phyloP scores from a whole-genome alignment of 1,140 invertebrate genomes.

The Pseudomyrmex sp. region DNA sequence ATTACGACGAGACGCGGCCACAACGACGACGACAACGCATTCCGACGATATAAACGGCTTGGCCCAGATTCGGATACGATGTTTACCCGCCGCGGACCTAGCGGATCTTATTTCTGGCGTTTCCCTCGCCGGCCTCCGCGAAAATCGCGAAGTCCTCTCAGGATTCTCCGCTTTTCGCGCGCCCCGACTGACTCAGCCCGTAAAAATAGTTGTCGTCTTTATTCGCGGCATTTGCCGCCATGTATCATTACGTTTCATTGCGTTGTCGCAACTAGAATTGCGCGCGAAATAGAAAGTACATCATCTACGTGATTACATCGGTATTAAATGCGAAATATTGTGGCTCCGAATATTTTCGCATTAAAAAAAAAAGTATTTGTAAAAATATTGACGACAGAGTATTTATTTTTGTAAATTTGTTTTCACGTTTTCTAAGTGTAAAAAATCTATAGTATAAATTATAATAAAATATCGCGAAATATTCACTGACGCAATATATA shows the following conservation, averaged over 20 bases:
- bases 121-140: conserved; percentile 68
- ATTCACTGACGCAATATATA: not conserved
- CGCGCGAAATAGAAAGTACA: not conserved
- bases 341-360: too few relatives aligned
- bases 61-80: conserved; percentile 75
- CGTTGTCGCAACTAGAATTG: conserved; percentile 17
- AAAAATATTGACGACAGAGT: not conserved
- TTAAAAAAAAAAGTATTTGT: not conserved
- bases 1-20: conserved; percentile 23
- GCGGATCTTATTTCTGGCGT: conserved; percentile 77
- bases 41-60: conserved; percentile 76
- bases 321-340: too few relatives aligned
- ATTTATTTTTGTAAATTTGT: conserved; percentile 17
- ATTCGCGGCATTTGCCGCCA: not conserved
- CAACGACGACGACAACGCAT: conserved; percentile 73
- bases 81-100: conserved; percentile 70
- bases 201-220: conserved; percentile 54
- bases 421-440: too few relatives aligned
- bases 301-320: too few relatives aligned
- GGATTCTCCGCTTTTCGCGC: conserved; percentile 23
- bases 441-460: too few relatives aligned
- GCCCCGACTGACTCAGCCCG: conserved; percentile 20
- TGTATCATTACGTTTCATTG: conserved; percentile 19
- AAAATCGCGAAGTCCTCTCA: conserved; percentile 59
- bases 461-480: not conserved